Conservation (phyloP, 30 jellyfish, hydroid and myxozoan genomes). For the Hydractinia echinata region DNA sequence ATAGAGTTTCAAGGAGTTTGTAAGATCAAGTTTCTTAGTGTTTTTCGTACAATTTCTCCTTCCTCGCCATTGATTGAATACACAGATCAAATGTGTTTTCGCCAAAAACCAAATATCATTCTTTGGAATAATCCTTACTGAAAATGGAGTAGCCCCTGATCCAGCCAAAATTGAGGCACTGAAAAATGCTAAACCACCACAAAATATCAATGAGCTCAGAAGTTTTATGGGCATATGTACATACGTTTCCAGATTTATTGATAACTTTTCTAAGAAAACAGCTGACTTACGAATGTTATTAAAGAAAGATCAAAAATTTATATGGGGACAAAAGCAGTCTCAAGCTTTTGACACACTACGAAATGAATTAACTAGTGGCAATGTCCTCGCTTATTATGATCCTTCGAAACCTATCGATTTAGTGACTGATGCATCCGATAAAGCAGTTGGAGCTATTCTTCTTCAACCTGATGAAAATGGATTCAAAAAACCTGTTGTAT, state of each 20-base stretch:
- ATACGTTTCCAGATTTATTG: conserved; percentile 23
- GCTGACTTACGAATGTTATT: conserved; percentile 23
- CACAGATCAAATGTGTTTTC: conserved; percentile 23
- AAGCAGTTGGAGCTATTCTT: conserved; percentile 19
- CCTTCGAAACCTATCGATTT: conserved; percentile 8
- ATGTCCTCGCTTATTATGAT: conserved; percentile 11
- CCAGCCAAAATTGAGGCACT: conserved; percentile 27
- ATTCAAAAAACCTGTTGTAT: conserved; percentile 10
- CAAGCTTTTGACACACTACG: conserved; percentile 3
- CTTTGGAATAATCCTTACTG: neutral
- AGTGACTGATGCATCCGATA: conserved; percentile 32
- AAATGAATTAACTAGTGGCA: neutral
- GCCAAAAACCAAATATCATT: conserved; percentile 22
- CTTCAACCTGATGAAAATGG: conserved; percentile 26
- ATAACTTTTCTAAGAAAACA: neutral
- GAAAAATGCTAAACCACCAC: conserved; percentile 34
- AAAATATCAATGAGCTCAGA: conserved; percentile 20
- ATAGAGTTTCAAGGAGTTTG: too few species aligned
- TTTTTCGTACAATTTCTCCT: too few species aligned
- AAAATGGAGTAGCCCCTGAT: conserved; percentile 23
- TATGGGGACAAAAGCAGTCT: conserved; percentile 3
- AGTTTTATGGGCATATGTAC: conserved; percentile 35
- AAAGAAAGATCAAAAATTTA: neutral
- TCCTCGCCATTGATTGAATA: too few species aligned
- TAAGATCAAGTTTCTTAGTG: too few species aligned